Evolutionary conservation across 1,140 invertebrate species (phyloP).

Genomic region (Streblospio benedicti): DNA sequence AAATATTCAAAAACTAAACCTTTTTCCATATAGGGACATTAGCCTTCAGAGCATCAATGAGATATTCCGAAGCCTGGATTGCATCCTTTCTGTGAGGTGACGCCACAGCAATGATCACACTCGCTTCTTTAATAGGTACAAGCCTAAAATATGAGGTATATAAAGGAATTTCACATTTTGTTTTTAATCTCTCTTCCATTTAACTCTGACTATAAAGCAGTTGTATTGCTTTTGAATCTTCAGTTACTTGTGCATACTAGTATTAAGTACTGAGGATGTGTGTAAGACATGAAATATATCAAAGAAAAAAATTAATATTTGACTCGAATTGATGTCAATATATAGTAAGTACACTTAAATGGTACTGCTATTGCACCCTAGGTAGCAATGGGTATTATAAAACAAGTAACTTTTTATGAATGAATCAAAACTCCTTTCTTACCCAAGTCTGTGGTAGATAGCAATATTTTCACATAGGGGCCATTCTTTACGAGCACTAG

Average conservation of each 20-base stretch:
- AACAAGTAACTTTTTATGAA: background rate
- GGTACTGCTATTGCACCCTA: background rate
- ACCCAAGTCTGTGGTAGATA: constrained; percentile 44
- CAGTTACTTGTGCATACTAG: background rate
- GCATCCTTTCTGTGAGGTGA: constrained; percentile 77
- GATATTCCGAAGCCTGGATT: constrained; percentile 69
- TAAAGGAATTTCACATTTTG: background rate
- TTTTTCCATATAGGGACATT: constrained; percentile 95
- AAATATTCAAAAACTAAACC: too few species aligned
- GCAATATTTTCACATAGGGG: constrained; percentile 34
- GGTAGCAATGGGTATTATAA: background rate
- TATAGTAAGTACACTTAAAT: background rate
- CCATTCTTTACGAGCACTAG: constrained; percentile 45
- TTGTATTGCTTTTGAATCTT: background rate
- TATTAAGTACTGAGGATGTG: background rate
- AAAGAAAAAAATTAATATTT: background rate
- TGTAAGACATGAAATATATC: background rate
- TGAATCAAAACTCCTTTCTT: constrained; percentile 1
- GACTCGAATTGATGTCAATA: background rate
- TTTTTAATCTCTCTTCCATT: background rate
- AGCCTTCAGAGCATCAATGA: constrained; percentile 77
- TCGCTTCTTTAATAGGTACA: constrained; percentile 80
- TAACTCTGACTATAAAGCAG: background rate
- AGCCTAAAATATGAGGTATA: constrained; percentile 51
- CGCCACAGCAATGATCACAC: constrained; percentile 80